phyloP scores from a whole-genome alignment of 1,140 invertebrate species.

The Euborellia annulipes region DNA sequence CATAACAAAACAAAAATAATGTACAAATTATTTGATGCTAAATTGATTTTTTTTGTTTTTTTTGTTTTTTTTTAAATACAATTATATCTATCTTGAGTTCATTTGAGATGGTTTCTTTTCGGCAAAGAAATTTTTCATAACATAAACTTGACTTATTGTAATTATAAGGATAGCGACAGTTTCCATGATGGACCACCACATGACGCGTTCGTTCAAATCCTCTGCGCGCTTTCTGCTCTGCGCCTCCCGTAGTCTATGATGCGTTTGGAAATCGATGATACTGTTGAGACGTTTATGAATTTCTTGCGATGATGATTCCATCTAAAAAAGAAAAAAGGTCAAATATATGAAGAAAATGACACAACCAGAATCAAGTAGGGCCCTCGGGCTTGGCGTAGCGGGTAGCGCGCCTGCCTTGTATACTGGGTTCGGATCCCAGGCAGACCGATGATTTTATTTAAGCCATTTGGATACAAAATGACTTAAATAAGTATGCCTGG shows the following conservation, averaged over 20 bases:
- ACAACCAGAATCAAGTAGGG: slow-evolving; percentile 1
- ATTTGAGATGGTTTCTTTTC: slow-evolving; percentile 51
- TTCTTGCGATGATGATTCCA: slow-evolving; percentile 78
- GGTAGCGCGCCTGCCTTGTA: too few relatives aligned
- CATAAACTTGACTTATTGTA: slow-evolving; percentile 74
- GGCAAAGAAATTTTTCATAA: slow-evolving; percentile 89
- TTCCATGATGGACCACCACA: slow-evolving; percentile 84
- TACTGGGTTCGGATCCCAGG: too few relatives aligned
- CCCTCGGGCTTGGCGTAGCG: too few relatives aligned
- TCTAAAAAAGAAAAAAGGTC: slow-evolving; percentile 39
- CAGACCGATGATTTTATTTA: too few relatives aligned
- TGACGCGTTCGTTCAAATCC: slow-evolving; percentile 83
- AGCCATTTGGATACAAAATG: too few relatives aligned
- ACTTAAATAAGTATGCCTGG: too few relatives aligned
- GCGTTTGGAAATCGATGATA: slow-evolving; percentile 88
- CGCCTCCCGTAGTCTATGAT: slow-evolving; percentile 86
- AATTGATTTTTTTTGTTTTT: too few relatives aligned
- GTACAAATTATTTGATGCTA: too few relatives aligned
- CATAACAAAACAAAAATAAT: too few relatives aligned
- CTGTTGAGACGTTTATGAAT: slow-evolving; percentile 76
- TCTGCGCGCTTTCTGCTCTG: slow-evolving; percentile 88
- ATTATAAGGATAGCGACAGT: slow-evolving; percentile 71
- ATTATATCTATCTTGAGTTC: slow-evolving; percentile 11
- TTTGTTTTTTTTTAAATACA: slow-evolving; percentile 1
- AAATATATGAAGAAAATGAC: neutral